phyloP scores from a whole-genome alignment of 2,113 vertebrate genomes.

The Gobiocypris rarus region DNA sequence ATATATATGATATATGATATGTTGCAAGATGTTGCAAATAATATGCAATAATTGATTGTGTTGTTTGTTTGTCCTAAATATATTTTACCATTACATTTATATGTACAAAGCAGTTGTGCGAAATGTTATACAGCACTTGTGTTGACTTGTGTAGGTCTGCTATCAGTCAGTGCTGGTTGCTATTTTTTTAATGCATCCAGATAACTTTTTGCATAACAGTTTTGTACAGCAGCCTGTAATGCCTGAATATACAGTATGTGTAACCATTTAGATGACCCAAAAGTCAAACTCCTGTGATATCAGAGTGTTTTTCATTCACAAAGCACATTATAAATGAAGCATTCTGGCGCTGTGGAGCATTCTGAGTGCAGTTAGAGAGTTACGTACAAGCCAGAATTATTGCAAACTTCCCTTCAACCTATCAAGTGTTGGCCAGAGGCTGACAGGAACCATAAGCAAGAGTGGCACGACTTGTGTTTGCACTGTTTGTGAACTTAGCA shows the following conservation, averaged over 20 bases:
- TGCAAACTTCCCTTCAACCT: not conserved
- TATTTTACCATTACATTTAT: no score
- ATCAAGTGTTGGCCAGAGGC: not conserved
- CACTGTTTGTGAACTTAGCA: not conserved
- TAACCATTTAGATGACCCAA: not conserved
- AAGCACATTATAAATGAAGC: not conserved
- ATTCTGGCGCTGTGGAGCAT: not conserved
- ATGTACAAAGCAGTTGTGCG: no score
- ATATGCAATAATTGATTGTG: no score
- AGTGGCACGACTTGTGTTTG: not conserved
- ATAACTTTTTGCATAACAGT: not conserved
- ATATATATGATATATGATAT: no score
- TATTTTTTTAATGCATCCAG: not conserved
- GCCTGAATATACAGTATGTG: not conserved
- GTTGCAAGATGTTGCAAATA: no score
- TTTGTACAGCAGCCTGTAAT: no score
- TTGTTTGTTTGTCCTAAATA: no score
- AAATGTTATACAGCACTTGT: not conserved
- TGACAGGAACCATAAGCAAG: not conserved
- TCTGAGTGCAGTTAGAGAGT: not conserved
- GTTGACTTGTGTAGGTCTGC: not conserved
- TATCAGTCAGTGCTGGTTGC: not conserved
- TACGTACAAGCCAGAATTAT: not conserved
- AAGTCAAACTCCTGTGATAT: not conserved
- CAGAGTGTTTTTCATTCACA: not conserved